Conservation (phyloP, 2,888 invertebrate species). For the Thelaira solivaga region DNA sequence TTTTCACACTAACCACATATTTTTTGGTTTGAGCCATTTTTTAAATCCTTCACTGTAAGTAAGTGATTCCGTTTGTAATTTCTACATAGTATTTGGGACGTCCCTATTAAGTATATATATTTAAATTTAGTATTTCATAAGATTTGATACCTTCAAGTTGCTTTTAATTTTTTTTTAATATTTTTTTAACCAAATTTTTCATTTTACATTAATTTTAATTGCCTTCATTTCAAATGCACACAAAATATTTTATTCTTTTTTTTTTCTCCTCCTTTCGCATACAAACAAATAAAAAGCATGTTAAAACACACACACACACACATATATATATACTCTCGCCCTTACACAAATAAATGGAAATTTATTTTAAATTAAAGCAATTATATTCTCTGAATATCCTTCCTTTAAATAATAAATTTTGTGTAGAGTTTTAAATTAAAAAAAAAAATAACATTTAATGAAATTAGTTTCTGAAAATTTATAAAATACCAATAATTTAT, state of each 20-base stretch:
- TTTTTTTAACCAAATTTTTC: slow-evolving; percentile 5
- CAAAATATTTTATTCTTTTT: slow-evolving; percentile 1
- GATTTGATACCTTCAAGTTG: not conserved
- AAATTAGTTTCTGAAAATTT: slow-evolving; percentile 17
- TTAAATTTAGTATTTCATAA: not conserved
- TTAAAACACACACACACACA: not conserved
- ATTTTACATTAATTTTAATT: slow-evolving; percentile 44
- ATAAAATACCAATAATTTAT: no score
- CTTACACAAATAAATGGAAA: slow-evolving; percentile 12
- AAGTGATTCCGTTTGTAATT: no score
- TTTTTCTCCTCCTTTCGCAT: not conserved
- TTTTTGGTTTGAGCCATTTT: no score
- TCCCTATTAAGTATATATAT: no score
- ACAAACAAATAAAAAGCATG: not conserved
- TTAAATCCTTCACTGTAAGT: no score
- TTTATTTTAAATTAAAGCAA: slow-evolving; percentile 54
- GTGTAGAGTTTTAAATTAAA: slow-evolving; percentile 27
- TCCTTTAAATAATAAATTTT: slow-evolving; percentile 51
- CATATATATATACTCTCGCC: not conserved
- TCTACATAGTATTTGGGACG: no score
- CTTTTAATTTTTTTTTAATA: not conserved
- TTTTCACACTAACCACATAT: no score
- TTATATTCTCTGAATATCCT: slow-evolving; percentile 49
- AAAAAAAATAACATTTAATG: slow-evolving; percentile 9
- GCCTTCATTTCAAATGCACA: slow-evolving; percentile 47